Percentiles rank a stretch among this genome's conserved stretches.
Conservation (phyloP, 2,797 vertebrate species). For the Toxotes lorentzi region DNA sequence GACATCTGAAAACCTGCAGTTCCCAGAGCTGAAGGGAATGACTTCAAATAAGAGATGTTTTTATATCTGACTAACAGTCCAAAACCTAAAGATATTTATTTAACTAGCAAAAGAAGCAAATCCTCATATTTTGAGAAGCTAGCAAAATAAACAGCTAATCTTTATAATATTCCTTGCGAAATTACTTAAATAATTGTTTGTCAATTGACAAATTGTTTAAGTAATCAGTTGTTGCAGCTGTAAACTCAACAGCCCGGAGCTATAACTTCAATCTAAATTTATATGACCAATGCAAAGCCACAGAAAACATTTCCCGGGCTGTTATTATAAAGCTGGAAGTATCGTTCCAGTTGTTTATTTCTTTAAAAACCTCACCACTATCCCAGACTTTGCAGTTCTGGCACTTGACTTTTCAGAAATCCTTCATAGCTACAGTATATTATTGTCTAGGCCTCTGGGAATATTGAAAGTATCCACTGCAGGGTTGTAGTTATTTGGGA, state of each 20-base stretch:
- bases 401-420: neutral
- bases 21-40: neutral
- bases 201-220: neutral
- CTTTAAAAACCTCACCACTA: neutral
- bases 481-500: slow-evolving; percentile 20
- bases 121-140: neutral
- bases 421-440: neutral
- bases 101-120: neutral
- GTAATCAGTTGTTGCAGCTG: neutral
- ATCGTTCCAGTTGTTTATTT: neutral
- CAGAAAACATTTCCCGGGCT: neutral
- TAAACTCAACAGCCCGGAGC: neutral
- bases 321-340: neutral
- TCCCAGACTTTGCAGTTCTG: neutral
- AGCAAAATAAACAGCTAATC: neutral
- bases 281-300: neutral
- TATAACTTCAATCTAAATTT: slow-evolving; percentile 2
- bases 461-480: slow-evolving; percentile 25
- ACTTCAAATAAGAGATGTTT: neutral
- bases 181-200: neutral
- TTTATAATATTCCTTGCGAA: neutral
- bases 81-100: neutral
- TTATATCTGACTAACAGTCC: neutral
- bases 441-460: slow-evolving; percentile 1
- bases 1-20: neutral